phyloP scores from a whole-genome alignment of 1,140 invertebrate genomes.

The Prorops nasuta region DNA sequence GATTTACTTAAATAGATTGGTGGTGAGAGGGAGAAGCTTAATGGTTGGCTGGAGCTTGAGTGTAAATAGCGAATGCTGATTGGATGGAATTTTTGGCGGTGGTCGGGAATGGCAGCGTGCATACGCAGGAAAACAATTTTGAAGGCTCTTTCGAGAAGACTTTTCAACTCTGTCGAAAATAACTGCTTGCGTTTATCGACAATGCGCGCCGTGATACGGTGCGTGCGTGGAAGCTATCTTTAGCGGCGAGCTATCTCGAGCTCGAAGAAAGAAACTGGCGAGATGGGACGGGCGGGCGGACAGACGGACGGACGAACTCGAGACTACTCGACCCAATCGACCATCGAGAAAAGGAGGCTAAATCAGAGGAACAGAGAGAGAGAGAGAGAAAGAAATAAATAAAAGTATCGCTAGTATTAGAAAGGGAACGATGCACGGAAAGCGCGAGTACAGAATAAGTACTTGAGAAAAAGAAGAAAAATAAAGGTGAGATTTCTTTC shows the following conservation, averaged over 20 bases:
- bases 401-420: no score
- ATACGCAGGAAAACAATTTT: no score
- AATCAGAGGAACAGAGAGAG: no score
- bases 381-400: background rate
- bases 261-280: conserved; percentile 24
- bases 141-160: no score
- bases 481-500: background rate
- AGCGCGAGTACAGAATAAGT: background rate
- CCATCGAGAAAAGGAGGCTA: background rate
- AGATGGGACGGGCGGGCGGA: conserved; percentile 18
- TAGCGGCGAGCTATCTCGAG: conserved; percentile 31
- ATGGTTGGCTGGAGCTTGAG: no score
- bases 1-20: no score
- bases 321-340: background rate
- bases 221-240: conserved; percentile 21
- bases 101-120: no score
- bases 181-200: conserved; percentile 21
- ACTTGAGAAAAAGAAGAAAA: background rate
- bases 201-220: conserved; percentile 17
- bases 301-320: no score
- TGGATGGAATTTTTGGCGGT: no score
- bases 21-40: no score
- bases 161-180: conserved; percentile 22
- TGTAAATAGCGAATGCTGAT: no score
- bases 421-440: background rate